Evolutionary conservation across 2,888 invertebrate species (phyloP), one percentile per base, ranked within the genome.

Genomic region (Cordilura impudica): DNA sequence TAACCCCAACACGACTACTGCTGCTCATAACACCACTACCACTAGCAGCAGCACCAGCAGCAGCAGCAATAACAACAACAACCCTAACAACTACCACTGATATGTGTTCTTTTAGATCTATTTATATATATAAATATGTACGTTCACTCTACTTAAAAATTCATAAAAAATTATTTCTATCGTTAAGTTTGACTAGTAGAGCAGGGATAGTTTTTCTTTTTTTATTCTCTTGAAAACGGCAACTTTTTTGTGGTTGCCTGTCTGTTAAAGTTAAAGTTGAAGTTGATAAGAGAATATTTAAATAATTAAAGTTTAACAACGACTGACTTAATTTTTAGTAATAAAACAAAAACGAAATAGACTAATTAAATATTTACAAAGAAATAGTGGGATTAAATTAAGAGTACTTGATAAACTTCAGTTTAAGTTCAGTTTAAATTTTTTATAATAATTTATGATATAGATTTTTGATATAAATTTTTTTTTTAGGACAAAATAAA

Each of bases 251-350:
- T 23, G 53, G 78, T 78, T 73, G 67, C 16, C 49, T 53, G 7
- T 21, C 35, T 61, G 47, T 21, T 35, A 45, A 63, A 21, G 16
- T 4, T 7, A 14, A 43, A 43, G 14, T n/a, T 43, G 16, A 43
- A 16, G 14, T 12, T 5, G 14, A 26, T 8, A 14, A 51, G 14
- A n/a, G n/a, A 6, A 51, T 14, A 49, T 39, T 60, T 19, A 14
- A 66, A 66, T n/a, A 23, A 45, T 56, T 65, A 70, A 63, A 70
- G 49, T 49, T 56, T 63, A 76, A 70, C 47, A 63, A 76, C 49
- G 79, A 79, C 79, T 79, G 79, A 79, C 67, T 67, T 79, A 74
- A 60, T 60, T 60, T 31, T 61, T 71, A 77, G 53, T 35, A 51
- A 39, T 45, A 43, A 31, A 35, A 29, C 23, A 45, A 35, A 29